Conservation (phyloP, 2,797 vertebrate genomes). For the Synaphobranchus kaupii region DNA sequence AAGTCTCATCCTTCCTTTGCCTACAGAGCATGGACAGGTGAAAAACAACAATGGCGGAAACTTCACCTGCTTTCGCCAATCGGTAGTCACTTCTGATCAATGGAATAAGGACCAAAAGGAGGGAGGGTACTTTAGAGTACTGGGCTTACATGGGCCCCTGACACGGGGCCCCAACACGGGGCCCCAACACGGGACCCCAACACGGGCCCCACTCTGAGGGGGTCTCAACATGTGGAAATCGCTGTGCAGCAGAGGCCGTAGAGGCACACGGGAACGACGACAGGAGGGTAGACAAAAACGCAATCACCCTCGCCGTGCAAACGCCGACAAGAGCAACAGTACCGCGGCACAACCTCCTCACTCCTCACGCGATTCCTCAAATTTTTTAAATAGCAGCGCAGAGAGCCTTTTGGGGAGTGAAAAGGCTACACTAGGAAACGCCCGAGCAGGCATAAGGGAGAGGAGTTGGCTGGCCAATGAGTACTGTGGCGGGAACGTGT, state of each 20-base stretch:
- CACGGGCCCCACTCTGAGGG: too few species aligned
- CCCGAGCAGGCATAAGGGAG: neutral
- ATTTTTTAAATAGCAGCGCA: neutral
- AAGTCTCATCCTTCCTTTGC: too few species aligned
- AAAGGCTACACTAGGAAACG: neutral
- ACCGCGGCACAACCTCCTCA: neutral
- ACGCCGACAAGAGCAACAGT: neutral
- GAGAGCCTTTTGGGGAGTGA: neutral
- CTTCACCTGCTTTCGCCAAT: too few species aligned
- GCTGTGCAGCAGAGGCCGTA: neutral
- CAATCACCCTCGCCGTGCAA: slow-evolving; percentile 1
- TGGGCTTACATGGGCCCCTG: too few species aligned
- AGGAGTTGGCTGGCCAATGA: slow-evolving; percentile 24
- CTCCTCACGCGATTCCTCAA: neutral
- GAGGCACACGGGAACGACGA: neutral
- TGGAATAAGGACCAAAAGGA: too few species aligned
- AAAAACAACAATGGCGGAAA: too few species aligned
- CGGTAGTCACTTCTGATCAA: too few species aligned
- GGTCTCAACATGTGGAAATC: slow-evolving; percentile 16
- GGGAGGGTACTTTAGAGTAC: too few species aligned
- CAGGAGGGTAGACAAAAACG: slow-evolving; percentile 5
- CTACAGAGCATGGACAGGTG: too few species aligned
- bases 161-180: too few species aligned
- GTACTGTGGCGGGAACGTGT: slow-evolving; percentile 4
- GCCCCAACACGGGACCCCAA: too few species aligned